Percentiles rank a stretch among this genome's conserved stretches.
phyloP scores from a whole-genome alignment of 2,797 vertebrate genomes.

The Thalassophryne amazonica region DNA sequence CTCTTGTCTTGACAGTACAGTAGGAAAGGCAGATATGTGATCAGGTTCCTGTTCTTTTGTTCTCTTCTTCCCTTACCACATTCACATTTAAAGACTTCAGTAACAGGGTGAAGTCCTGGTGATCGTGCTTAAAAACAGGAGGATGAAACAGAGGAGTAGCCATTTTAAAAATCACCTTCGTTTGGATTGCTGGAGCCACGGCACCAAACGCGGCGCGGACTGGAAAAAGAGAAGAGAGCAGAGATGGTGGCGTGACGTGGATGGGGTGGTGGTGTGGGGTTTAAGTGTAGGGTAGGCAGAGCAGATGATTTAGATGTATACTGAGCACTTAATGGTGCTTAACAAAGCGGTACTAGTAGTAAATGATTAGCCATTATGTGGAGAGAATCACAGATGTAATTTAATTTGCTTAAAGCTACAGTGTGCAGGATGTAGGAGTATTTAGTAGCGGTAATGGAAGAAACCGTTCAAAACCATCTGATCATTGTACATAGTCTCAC shows the following conservation, averaged over 20 bases:
- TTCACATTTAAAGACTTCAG: constrained; percentile 40
- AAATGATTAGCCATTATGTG: constrained; percentile 21
- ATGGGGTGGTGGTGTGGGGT: not conserved
- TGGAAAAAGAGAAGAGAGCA: constrained; percentile 5
- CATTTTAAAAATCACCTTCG: constrained; percentile 44
- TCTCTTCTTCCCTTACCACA: constrained; percentile 18
- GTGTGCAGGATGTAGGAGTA: too few species aligned
- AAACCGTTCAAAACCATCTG: too few species aligned
- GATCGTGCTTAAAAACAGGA: constrained; percentile 46
- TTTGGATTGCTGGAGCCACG: constrained; percentile 10
- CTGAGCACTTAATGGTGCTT: constrained; percentile 45
- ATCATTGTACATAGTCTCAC: too few species aligned
- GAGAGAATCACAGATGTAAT: constrained; percentile 15
- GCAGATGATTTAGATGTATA: constrained; percentile 9
- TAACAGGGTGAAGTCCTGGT: constrained; percentile 37
- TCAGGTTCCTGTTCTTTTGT: constrained; percentile 16
- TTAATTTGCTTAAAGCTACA: constrained; percentile 22
- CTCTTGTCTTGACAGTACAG: constrained; percentile 27
- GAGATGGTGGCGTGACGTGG: not conserved
- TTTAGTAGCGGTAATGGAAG: too few species aligned
- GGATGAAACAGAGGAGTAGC: constrained; percentile 37
- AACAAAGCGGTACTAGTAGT: constrained; percentile 32
- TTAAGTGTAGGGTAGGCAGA: not conserved
- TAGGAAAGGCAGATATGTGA: constrained; percentile 15
- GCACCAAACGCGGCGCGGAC: not conserved